Base-by-base conservation (phyloP, 2,797 vertebrate species). In the Eulemur albifrons region DNA sequence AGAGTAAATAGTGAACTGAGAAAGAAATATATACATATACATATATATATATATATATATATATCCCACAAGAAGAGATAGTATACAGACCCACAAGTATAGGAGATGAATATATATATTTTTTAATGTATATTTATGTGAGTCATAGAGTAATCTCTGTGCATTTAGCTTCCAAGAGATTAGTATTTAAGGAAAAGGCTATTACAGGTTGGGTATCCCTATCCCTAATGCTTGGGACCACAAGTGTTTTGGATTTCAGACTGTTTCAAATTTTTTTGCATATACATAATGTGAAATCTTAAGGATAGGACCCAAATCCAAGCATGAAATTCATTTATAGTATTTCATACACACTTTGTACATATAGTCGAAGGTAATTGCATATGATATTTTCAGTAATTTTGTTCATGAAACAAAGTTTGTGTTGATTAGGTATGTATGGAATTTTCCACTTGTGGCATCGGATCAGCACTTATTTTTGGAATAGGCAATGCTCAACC, bases 1-100 rank as follows among this genome's bases (percentile, higher is more conserved):
- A 67, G 35, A 81, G 30, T 91, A 88, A 86, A 76, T 89, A 83
- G 38, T 52, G 70, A 96, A 92, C 4, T 80, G 45, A 93, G 21
- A 81, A 18, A 75, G 35, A 96, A 65, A 85, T 81, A 45, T 75
- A 20, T 84, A 57, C 8, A 57, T 57, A 57, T 57, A 54, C 7
- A 32, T 32, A 15, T 32, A 32, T 15, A 32, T 32, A 12, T 82
- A 35, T 70, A 21, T 81, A 35, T 70, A 21, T 81, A 35, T 81
- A 59, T 93, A 69, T 70, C 59, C 69, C 32, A 84, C 4, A 86
- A 54, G 72, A 94, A 82, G 30, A 76, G 20, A 23, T 14, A 76
- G 17, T 95, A 83, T 27, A 52, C 43, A 73, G 77, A 79, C 48
- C 54, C 21, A 17, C 14, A 13, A 91, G 10, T 75, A 7, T 38